Evolutionary conservation across 2,888 invertebrate species (phyloP), one percentile per base, ranked within the genome.

Genomic region (Acrocera orbiculus): DNA sequence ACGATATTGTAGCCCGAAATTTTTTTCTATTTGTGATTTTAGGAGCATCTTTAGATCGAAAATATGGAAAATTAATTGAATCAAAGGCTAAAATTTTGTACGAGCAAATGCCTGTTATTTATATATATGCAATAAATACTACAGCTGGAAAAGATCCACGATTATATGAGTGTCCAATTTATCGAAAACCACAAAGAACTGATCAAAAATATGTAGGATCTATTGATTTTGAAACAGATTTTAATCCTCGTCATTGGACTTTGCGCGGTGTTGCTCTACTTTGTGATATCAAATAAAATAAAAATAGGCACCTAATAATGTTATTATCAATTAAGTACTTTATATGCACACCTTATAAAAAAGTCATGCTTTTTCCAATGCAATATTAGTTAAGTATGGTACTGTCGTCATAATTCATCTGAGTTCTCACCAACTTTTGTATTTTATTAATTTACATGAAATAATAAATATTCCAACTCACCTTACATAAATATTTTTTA

Each of bases 51-150:
- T 64, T 93, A 50, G 93, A 95, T 56, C 68, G 87, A 34, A 76
- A 81, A 52, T 72, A 76, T 6, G 81, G 86, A 16, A 87, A 87
- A 60, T 67, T 95, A 30, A 78, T 89, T 24, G 93, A 95, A 61
- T 89, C 92, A 30, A 85, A 81, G 57, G 72, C 90, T 4, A 95
- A 95, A 63, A 77, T 85, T 5, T 65, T 95, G 5, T 93, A 89
- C 55, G 93, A 93, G 52, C 83, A 85, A 54, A 85, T 95, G 83
- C 93, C 95, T 0, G 85, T 95, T 5, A 86, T 93, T 47, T 93
- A 92, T 54, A 87, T 95, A 46, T 92, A 86, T 52, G 89, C 93
- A 2, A 87, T 90, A 47, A 87, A 89, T 58, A 87, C 87, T 2
- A 89, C 89, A 5, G 79, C 89, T 13, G 87, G 87, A 10, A 89